These are phyloP conservation scores for Gymnothorax reevesii DNA, from an alignment of 2,797 vertebrate genomes.

Conservation along the genomic window DNA sequence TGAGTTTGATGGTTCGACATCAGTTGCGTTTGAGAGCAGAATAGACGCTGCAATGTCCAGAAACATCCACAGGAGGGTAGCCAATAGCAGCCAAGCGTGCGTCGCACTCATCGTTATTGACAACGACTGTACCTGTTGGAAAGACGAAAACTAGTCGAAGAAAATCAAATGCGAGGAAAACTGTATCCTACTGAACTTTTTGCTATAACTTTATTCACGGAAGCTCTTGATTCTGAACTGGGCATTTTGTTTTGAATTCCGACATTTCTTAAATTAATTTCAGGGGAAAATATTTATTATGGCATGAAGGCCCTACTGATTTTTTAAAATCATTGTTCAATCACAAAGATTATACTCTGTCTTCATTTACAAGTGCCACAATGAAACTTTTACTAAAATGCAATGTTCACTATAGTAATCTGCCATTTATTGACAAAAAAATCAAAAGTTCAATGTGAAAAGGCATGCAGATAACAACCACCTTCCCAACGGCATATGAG, in stretches of 20 bases:
- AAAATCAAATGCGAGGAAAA: background rate
- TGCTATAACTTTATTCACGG: background rate
- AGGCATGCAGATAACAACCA: background rate
- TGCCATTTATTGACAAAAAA: background rate
- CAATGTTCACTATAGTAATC: background rate
- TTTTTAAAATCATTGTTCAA: background rate
- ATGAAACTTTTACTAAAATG: background rate
- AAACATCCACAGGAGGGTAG: conserved; percentile 71
- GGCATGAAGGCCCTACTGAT: no score
- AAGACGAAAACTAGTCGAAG: background rate
- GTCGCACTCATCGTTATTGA: conserved; percentile 59
- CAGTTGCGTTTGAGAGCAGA: conserved; percentile 60
- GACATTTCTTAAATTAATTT: no score
- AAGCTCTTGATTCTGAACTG: background rate
- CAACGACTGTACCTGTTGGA: conserved; percentile 28
- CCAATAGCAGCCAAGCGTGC: conserved; percentile 66
- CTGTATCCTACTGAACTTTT: background rate
- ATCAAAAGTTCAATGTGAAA: background rate
- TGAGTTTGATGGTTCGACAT: conserved; percentile 41
- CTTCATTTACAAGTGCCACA: background rate
- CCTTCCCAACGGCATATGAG: background rate
- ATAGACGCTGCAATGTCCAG: conserved; percentile 56
- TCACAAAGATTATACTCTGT: background rate
- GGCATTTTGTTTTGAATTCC: background rate
- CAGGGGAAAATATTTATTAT: no score